Base-by-base conservation (phyloP, 2,797 vertebrate species). In the Malacoctenus gilli region DNA sequence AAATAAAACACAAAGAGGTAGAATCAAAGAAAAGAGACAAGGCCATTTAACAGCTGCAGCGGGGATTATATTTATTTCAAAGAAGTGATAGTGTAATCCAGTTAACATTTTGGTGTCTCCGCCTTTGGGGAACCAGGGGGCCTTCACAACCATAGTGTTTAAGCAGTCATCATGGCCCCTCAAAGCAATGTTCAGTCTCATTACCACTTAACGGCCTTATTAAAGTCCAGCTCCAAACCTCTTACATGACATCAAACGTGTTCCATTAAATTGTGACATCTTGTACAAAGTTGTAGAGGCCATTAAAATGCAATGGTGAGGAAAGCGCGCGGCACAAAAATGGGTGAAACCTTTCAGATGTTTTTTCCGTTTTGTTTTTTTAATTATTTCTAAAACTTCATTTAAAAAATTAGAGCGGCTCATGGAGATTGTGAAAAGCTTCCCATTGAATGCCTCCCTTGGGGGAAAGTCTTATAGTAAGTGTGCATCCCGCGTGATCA, bases 171-270 rank as follows among this genome's bases (percentile, higher is more conserved):
- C 77, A 61, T 75, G 77, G 78, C 59, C 79, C 79, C 75, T 78
- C 78, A 72, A 67, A 72, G 78, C 69, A 70, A 79, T 79, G 85
- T 85, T 84, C 79, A 79, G 79, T 86, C 78, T 91, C 80, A 90
- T 91, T 91, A 90, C 69, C 74, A 79, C 80, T 83, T 91, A 86
- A 88, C 79, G n/a, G 71, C 80, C 84, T 86, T 86, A 86, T 91
- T 89, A 89, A 85, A 77, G 77, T 87, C 79, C 77, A 72, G 82
- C 60, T 79, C 76, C 76, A 75, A 82, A 84, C 78, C 80, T 69
- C 72, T 75, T 80, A 87, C 82, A 89, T 82, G 83, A 85, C 80
- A 92, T 88, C 82, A 87, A 86, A 86, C 49, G 55, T 76, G 85
- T 87, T 88, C 79, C 72, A 87, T 88, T 89, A 90, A 82, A 85